phyloP scores from a whole-genome alignment of 92 coral and sea anemone genomes.

The Palythoa caribaeorum region DNA sequence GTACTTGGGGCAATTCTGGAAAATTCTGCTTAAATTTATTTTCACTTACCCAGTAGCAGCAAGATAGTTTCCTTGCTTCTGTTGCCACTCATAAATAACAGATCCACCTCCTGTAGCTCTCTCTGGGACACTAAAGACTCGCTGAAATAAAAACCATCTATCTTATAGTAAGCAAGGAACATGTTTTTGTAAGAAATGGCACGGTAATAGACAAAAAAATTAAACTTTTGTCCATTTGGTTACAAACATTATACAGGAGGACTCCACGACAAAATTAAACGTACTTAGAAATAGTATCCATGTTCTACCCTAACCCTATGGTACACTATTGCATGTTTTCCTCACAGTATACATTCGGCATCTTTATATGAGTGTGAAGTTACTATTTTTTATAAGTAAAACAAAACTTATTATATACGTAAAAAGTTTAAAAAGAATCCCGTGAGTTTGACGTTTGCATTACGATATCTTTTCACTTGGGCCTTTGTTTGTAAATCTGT shows the following conservation, averaged over 20 bases:
- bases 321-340: too few relatives aligned
- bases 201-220: neutral
- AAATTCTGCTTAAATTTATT: neutral
- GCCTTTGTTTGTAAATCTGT: neutral
- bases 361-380: neutral
- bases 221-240: neutral
- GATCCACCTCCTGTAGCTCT: slow-evolving; percentile 92
- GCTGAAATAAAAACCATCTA: slow-evolving; percentile 56
- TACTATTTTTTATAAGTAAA: too few relatives aligned
- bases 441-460: too few relatives aligned
- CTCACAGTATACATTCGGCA: neutral
- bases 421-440: neutral
- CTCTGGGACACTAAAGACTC: slow-evolving; percentile 97
- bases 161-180: neutral
- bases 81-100: slow-evolving; percentile 92
- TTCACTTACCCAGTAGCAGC: slow-evolving; percentile 91
- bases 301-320: too few relatives aligned
- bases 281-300: neutral
- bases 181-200: neutral
- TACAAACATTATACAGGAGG: too few relatives aligned
- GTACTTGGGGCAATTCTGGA: neutral
- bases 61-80: slow-evolving; percentile 90
- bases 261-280: too few relatives aligned
- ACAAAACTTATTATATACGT: neutral
- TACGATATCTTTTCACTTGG: too few relatives aligned